Conservation (phyloP, 2,888 invertebrate species). For the Aricia artaxerxes region DNA sequence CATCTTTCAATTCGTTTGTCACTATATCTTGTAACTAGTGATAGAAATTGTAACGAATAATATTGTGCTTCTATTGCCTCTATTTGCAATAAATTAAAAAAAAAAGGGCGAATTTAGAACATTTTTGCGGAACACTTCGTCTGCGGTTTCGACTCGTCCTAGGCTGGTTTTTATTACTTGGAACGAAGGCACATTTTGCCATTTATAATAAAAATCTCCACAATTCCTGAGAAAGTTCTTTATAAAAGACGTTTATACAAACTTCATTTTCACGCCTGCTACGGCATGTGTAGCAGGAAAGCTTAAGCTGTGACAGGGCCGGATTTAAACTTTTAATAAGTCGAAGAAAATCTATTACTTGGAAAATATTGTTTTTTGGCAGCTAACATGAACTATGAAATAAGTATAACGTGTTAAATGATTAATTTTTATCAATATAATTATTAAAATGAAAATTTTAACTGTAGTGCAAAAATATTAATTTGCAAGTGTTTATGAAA, state of each 20-base stretch:
- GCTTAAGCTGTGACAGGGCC: constrained; percentile 27
- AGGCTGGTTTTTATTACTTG: background rate
- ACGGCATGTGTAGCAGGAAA: constrained; percentile 28
- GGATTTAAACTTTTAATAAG: background rate
- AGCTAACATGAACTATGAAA: background rate
- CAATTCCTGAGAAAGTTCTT: constrained; percentile 27
- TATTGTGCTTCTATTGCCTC: too few species aligned
- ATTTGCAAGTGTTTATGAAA: too few species aligned
- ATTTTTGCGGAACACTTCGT: too few species aligned
- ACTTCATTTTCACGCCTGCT: constrained; percentile 31
- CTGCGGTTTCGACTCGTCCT: background rate
- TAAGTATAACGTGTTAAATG: background rate
- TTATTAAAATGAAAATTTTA: background rate
- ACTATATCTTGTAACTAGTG: too few species aligned
- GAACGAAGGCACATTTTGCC: background rate
- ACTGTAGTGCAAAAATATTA: too few species aligned
- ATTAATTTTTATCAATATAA: background rate
- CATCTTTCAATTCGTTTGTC: background rate
- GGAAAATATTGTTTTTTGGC: background rate
- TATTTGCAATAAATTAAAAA: background rate
- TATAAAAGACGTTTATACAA: constrained; percentile 30
- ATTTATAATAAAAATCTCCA: constrained; percentile 16
- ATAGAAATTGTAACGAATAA: too few species aligned
- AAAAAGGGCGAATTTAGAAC: too few species aligned
- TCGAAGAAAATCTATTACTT: background rate